These are phyloP conservation scores for Prosapia bicincta DNA, from an alignment of 2,888 invertebrate species.

Conservation along the genomic window DNA sequence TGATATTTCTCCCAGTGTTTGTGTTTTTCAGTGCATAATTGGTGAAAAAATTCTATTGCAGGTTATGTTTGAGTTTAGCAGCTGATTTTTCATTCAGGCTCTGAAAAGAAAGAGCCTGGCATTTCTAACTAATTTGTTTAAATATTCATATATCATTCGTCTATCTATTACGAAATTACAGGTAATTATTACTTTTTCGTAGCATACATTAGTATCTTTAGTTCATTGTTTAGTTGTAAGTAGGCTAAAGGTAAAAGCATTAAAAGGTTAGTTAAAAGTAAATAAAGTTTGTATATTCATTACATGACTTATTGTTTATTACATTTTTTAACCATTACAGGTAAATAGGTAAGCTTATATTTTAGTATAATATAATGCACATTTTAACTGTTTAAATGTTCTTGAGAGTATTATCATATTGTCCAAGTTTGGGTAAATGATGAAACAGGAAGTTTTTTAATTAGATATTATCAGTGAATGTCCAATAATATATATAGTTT, in stretches of 20 bases:
- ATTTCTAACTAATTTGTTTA: background rate
- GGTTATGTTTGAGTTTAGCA: background rate
- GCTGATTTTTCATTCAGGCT: background rate
- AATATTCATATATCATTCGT: background rate
- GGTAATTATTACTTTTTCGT: background rate
- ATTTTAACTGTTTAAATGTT: too few species aligned
- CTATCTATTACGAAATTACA: background rate
- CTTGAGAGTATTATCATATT: too few species aligned
- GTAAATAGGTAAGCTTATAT: too few species aligned
- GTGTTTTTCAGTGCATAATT: background rate
- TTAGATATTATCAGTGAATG: too few species aligned
- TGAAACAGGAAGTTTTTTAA: too few species aligned
- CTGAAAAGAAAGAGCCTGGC: background rate
- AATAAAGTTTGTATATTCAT: too few species aligned
- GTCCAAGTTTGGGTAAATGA: too few species aligned
- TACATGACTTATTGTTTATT: too few species aligned
- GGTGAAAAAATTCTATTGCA: background rate
- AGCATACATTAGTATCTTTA: background rate
- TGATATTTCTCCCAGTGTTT: background rate
- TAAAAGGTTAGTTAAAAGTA: background rate
- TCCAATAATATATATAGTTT: too few species aligned
- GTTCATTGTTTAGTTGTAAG: background rate
- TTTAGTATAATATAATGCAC: too few species aligned
- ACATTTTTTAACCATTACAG: too few species aligned
- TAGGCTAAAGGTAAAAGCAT: background rate